phyloP scores from a whole-genome alignment of 2,888 invertebrate species.

The Mayetiola destructor region DNA sequence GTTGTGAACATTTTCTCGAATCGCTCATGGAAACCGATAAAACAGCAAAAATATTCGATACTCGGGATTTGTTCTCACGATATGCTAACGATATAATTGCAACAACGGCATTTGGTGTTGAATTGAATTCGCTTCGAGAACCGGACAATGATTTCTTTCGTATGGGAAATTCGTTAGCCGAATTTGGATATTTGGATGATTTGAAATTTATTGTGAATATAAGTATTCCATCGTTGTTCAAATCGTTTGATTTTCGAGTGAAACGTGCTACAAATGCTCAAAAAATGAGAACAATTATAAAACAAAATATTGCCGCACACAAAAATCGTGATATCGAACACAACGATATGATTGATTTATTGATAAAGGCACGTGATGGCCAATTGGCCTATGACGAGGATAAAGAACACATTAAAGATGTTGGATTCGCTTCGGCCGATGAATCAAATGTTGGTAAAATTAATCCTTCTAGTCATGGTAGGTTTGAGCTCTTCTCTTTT shows the following conservation, averaged over 20 bases:
- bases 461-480: neutral
- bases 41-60: slow-evolving; percentile 1
- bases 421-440: slow-evolving; percentile 31
- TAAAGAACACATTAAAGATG: neutral
- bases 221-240: slow-evolving; percentile 18
- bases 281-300: neutral
- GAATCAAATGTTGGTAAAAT: slow-evolving; percentile 30
- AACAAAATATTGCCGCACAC: neutral
- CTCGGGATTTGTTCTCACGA: slow-evolving; percentile 15
- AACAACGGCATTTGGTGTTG: slow-evolving; percentile 36
- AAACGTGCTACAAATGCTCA: slow-evolving; percentile 13
- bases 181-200: slow-evolving; percentile 21
- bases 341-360: slow-evolving; percentile 21
- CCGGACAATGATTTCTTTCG: slow-evolving; percentile 36
- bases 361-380: slow-evolving; percentile 38
- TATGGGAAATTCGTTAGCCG: slow-evolving; percentile 32
- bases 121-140: slow-evolving; percentile 37
- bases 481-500: neutral
- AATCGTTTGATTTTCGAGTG: slow-evolving; percentile 18
- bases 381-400: neutral
- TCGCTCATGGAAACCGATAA: slow-evolving; percentile 35
- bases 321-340: neutral
- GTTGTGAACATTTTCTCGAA: slow-evolving; percentile 23
- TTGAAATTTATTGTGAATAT: slow-evolving; percentile 18
- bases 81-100: slow-evolving; percentile 30